phyloP scores from a whole-genome alignment of 1,140 invertebrate species.

The Drosophila sp. region DNA sequence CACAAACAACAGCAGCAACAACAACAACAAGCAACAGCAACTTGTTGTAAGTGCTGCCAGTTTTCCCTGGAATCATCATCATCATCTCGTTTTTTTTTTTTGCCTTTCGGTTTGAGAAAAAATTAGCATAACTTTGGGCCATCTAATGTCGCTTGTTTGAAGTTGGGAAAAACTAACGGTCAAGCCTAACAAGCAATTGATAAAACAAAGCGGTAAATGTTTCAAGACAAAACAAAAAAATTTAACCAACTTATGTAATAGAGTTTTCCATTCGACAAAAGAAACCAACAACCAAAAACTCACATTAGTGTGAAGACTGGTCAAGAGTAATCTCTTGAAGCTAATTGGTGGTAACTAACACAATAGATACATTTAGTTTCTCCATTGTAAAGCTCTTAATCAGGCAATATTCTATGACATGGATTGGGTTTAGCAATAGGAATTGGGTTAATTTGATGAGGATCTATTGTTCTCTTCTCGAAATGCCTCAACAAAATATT shows the following conservation, averaged over 20 bases:
- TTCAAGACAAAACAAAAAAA: constrained; percentile 22
- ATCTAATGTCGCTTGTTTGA: constrained; percentile 33
- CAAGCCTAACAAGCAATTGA: constrained; percentile 60
- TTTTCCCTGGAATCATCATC: constrained; percentile 47
- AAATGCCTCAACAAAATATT: too few relatives aligned
- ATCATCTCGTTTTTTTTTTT: constrained; percentile 32
- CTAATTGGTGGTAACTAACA: background rate
- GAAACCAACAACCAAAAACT: background rate
- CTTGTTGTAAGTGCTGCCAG: constrained; percentile 46
- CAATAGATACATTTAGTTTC: background rate
- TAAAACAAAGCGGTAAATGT: constrained; percentile 59
- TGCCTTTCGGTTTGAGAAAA: constrained; percentile 34
- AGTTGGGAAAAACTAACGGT: constrained; percentile 44
- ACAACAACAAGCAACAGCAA: background rate
- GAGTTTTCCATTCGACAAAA: background rate
- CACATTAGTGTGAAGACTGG: constrained; percentile 3
- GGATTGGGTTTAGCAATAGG: too few relatives aligned
- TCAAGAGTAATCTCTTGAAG: background rate
- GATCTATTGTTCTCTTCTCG: too few relatives aligned
- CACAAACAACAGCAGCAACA: constrained; percentile 15
- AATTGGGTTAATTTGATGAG: too few relatives aligned
- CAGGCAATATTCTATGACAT: too few relatives aligned
- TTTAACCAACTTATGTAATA: constrained; percentile 10
- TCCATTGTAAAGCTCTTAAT: too few relatives aligned
- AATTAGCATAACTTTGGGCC: constrained; percentile 63